A percentile compares a stretch with the other conserved stretches of the same genome.
phyloP scores from a whole-genome alignment of 2,113 vertebrate genomes.

The Ploceus nigricollis region DNA sequence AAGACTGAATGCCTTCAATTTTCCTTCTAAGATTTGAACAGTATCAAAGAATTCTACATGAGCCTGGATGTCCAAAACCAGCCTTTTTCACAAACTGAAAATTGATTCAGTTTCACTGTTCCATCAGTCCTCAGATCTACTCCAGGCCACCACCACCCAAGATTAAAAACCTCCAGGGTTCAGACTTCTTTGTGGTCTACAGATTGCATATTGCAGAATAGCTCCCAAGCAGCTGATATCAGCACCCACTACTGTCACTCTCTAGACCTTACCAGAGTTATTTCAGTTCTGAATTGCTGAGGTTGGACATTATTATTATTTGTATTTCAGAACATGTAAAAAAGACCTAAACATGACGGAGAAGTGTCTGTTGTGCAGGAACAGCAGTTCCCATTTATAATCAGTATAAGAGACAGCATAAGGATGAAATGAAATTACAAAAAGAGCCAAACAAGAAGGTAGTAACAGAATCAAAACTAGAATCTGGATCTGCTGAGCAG shows the following conservation, averaged over 20 bases:
- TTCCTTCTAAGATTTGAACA: not conserved
- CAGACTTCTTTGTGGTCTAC: not conserved
- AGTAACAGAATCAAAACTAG: not conserved
- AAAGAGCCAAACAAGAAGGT: not conserved
- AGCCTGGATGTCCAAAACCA: fast-evolving
- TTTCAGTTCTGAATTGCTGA: not conserved
- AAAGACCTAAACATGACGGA: not conserved
- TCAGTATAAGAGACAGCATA: not conserved
- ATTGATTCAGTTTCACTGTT: not conserved
- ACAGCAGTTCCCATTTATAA: not conserved
- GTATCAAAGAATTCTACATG: not conserved
- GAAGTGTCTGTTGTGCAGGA: not conserved
- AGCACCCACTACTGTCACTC: not conserved
- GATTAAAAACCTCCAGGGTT: not conserved
- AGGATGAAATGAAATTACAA: not conserved
- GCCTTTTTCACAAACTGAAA: not conserved
- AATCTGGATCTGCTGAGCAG: not conserved
- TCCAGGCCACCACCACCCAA: not conserved
- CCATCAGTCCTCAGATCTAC: not conserved
- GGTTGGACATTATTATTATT: not conserved
- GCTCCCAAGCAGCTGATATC: not conserved
- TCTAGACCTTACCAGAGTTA: not conserved
- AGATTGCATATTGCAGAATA: not conserved
- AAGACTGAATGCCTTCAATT: not conserved
- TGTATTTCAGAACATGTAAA: not conserved